Base-by-base conservation (phyloP, 1,140 invertebrate species). In the Liolophura sinensis region DNA sequence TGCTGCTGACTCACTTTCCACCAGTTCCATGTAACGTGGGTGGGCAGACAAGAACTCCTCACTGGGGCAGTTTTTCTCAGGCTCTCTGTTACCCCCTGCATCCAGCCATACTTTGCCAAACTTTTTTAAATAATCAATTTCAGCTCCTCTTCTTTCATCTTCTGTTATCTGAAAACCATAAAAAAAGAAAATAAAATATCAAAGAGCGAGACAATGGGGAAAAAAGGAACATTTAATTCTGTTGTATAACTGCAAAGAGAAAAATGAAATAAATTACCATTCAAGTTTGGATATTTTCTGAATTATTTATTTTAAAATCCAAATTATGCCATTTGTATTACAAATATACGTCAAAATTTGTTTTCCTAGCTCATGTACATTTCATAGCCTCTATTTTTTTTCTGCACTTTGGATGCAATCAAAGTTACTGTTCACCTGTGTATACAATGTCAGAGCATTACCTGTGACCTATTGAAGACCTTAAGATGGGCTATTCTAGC, bases 51-150 rank as follows among this genome's bases (percentile, higher is more conserved):
- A 78, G 79, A 95, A 96, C 49, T 88, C 84, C 6, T 58, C 9
- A 62, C 68, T 76, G 58, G 74, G 74, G 20, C 76, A 73, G 63
- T 72, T 76, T 58, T 76, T 71, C 47, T 66, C 57, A 27, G 65
- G 48, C 64, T 82, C 75, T 64, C 73, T 65, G 69, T 77, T 85
- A 16, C 79, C 79, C 12, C 83, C 87, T 20, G 81, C 72, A 72
- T 87, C 84, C 50, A 90, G 83, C 92, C 93, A 95, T 60, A 91
- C 88, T 24, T 87, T 81, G 0, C 90, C 90, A 85, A 90, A 91
- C 24, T 89, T 88, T 84, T 95, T 95, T 73, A 95, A 83, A 78
- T 95, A 95, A 84, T 95, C 93, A 66, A 94, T 91, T 77, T 95
- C 92, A 0, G 93, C 91, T n/a, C 92, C 93, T 76, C 90, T 87